Evolutionary conservation across 2,888 invertebrate genomes (phyloP).

Genomic region (Sarcophaga variegata): DNA sequence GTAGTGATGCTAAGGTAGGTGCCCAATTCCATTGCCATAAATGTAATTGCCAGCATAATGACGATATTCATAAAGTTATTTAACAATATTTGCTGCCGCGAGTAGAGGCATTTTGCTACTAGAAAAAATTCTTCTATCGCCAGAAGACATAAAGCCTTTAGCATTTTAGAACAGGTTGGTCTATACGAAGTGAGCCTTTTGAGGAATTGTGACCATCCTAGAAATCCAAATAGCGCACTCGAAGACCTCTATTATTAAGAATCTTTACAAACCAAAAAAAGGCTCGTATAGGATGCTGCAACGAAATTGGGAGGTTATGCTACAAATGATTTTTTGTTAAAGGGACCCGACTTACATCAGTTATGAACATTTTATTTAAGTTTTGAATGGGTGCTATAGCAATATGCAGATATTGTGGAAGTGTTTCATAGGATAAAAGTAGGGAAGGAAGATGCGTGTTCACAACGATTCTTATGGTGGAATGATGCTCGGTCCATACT

Average conservation of each 20-base stretch:
- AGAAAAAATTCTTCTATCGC: background rate
- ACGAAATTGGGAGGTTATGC: background rate
- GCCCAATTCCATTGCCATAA: slow-evolving; percentile 28
- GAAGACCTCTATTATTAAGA: slow-evolving; percentile 46
- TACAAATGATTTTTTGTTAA: slow-evolving; percentile 39
- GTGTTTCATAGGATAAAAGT: slow-evolving; percentile 54
- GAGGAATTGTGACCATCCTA: slow-evolving; percentile 21
- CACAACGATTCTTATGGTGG: slow-evolving; percentile 50
- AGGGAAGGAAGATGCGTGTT: slow-evolving; percentile 6
- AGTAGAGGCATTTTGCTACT: slow-evolving; percentile 16
- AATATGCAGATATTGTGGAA: slow-evolving; percentile 48
- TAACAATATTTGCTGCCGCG: slow-evolving; percentile 40
- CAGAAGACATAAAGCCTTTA: slow-evolving; percentile 37
- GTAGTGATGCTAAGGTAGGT: background rate
- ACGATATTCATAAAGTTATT: slow-evolving; percentile 37
- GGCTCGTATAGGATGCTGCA: slow-evolving; percentile 28
- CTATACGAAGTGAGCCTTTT: slow-evolving; percentile 36
- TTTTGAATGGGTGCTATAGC: slow-evolving; percentile 43
- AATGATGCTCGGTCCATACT: slow-evolving; percentile 10
- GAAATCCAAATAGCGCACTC: slow-evolving; percentile 11
- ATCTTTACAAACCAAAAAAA: slow-evolving; percentile 40
- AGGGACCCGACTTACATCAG: slow-evolving; percentile 35
- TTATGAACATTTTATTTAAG: slow-evolving; percentile 21
- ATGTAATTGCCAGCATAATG: slow-evolving; percentile 17
- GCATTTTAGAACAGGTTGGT: slow-evolving; percentile 41